Conservation (phyloP, 23 tunicate genomes). For the Aplidium turbinatum region DNA sequence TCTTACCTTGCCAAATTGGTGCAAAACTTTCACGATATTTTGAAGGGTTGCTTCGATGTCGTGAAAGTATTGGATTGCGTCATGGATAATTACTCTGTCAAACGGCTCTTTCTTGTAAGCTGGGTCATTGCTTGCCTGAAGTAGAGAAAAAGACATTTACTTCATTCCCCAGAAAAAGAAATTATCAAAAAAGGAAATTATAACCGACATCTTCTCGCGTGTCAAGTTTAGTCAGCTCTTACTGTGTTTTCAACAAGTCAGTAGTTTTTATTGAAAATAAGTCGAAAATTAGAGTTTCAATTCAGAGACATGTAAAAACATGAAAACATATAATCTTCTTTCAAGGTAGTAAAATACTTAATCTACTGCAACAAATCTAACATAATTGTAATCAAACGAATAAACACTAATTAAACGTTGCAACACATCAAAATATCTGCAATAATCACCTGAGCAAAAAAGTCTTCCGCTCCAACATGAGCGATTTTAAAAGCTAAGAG, state of each 20-base stretch:
- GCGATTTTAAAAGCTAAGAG: slow-evolving; percentile 75
- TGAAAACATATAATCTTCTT: no score
- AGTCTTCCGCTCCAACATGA: slow-evolving; percentile 81
- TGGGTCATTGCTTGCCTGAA: slow-evolving; percentile 39
- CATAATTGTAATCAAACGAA: neutral
- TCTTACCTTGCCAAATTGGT: slow-evolving; percentile 70
- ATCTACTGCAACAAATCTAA: no score
- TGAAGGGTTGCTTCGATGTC: slow-evolving; percentile 56
- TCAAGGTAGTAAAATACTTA: no score
- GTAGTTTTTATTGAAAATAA: no score
- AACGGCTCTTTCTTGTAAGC: slow-evolving; percentile 40
- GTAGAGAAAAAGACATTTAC: no score
- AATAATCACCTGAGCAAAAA: slow-evolving; percentile 57
- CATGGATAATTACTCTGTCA: slow-evolving; percentile 70
- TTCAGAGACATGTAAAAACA: no score
- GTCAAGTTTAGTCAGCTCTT: no score
- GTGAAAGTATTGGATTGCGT: slow-evolving; percentile 48
- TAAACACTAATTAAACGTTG: neutral
- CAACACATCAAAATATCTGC: neutral
- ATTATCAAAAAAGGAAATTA: no score
- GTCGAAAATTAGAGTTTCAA: no score
- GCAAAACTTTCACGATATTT: slow-evolving; percentile 42
- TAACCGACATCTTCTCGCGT: no score
- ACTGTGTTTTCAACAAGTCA: no score
- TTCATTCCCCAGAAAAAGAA: no score